Conservation (phyloP, 1,140 invertebrate genomes). For the Gonatopus flavifemur region DNA sequence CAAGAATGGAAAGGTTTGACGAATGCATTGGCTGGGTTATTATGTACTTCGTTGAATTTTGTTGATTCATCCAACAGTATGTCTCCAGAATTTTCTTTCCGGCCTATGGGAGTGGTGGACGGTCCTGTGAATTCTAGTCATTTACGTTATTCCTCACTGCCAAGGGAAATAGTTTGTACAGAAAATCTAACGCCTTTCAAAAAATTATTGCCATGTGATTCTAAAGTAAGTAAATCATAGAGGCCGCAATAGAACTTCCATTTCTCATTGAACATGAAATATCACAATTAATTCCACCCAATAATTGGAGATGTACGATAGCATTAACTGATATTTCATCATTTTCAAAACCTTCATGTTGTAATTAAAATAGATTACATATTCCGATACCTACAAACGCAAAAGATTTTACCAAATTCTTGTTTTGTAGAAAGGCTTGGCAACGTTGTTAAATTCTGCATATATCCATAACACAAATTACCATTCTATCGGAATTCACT, state of each 20-base stretch:
- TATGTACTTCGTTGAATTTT: conserved; percentile 96
- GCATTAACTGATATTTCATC: conserved; percentile 4
- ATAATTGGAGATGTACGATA: no score
- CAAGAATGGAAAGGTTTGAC: conserved; percentile 84
- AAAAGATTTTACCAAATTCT: conserved; percentile 17
- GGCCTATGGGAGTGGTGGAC: conserved; percentile 70
- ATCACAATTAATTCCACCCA: no score
- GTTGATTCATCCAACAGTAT: conserved; percentile 88
- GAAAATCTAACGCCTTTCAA: conserved; percentile 99
- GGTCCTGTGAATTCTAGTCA: conserved; percentile 60
- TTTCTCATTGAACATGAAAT: no score
- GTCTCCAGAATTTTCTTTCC: conserved; percentile 79
- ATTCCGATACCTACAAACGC: no score
- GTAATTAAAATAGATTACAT: no score
- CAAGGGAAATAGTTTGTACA: conserved; percentile 95
- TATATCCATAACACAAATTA: conserved; percentile 92
- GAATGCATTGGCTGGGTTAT: conserved; percentile 86
- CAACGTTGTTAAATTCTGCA: conserved; percentile 85
- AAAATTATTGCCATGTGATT: conserved; percentile 91
- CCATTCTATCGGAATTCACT: conserved; percentile 86
- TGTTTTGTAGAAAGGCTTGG: conserved; percentile 71
- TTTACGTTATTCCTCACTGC: conserved; percentile 83
- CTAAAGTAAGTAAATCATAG: conserved; percentile 64
- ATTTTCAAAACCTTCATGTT: not conserved
- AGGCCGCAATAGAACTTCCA: no score